Evolutionary conservation across 1,140 invertebrate species (phyloP), one percentile per base, ranked within the genome.

Genomic region (Atta texana): DNA sequence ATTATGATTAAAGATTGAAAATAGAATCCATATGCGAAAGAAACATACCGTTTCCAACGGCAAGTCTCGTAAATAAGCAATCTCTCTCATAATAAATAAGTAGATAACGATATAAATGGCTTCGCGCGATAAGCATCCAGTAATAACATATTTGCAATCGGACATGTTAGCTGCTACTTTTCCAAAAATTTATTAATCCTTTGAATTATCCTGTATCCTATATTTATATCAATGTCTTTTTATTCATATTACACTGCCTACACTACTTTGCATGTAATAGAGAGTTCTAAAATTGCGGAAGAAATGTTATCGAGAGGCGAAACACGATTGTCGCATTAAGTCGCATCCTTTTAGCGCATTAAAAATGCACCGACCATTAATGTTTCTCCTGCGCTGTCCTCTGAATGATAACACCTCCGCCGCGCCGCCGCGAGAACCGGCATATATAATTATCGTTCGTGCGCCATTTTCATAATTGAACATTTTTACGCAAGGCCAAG

Each of bases 381-480:
- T 84, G 24, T 51, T 61, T 74, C 68, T 51, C 28, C 39, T 49
- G 66, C 39, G 39, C 39, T 82, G 55, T 75, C 69, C 80, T 51
- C 3, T 44, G 80, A 82, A 61, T 63, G 80, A 84, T 84, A 75
- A 75, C 69, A 64, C 80, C 39, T 57, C 53, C 69, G 57, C 53
- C 78, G 53, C n/a, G 55, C 53, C 78, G 53, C 24, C 80, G 24
- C 24, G 34, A 76, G 3, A 4, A 21, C 24, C 34, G 28, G 53
- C 44, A 59, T 39, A 59, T 39, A 34, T 81, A 71, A 72, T 88
- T 77, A 85, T 59, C 34, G 14, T 69, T 28, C 12, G 3, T 68
- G 24, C 7, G 53, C 31, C 55, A 75, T 90, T 87, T 90, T 44
- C 51, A 80, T 90, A 88, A 90, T 90, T 74, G 69, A 69, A 81